Conservation (phyloP, 2,113 vertebrate species). For the Oreotrochilus melanogaster region DNA sequence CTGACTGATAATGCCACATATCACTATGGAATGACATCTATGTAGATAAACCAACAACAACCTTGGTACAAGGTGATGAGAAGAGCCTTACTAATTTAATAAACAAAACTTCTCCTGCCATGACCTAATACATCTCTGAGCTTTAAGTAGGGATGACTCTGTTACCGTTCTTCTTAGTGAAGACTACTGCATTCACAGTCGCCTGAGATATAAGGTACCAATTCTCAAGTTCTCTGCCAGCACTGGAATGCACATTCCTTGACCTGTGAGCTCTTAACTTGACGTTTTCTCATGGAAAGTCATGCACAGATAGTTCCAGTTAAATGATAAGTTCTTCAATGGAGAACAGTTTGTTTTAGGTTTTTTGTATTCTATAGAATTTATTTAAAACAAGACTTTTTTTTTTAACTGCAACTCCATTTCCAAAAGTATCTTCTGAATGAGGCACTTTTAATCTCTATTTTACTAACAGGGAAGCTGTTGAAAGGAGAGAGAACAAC, state of each 20-base stretch:
- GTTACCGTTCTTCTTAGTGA: not conserved
- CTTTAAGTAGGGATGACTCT: not conserved
- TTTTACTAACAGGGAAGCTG: not conserved
- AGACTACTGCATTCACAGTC: not conserved
- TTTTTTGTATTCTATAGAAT: not conserved
- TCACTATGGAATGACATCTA: not conserved
- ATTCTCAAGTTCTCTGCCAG: not conserved
- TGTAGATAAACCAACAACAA: not conserved
- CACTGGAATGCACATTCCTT: fast-evolving
- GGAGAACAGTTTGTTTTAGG: not conserved
- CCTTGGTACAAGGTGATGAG: not conserved
- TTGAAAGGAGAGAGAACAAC: not conserved
- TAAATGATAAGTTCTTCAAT: not conserved
- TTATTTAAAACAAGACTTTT: not conserved
- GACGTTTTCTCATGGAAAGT: not conserved
- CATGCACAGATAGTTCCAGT: not conserved
- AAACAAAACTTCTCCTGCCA: not conserved
- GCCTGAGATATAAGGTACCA: not conserved
- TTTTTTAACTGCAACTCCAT: not conserved
- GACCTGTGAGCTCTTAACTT: not conserved
- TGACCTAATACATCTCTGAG: not conserved
- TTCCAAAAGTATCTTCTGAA: not conserved
- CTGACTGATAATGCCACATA: not conserved
- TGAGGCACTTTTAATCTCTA: not conserved
- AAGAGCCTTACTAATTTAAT: not conserved